These are phyloP conservation scores for Siderastrea radians DNA, from an alignment of 92 coral and sea anemone genomes.

Conservation along the genomic window DNA sequence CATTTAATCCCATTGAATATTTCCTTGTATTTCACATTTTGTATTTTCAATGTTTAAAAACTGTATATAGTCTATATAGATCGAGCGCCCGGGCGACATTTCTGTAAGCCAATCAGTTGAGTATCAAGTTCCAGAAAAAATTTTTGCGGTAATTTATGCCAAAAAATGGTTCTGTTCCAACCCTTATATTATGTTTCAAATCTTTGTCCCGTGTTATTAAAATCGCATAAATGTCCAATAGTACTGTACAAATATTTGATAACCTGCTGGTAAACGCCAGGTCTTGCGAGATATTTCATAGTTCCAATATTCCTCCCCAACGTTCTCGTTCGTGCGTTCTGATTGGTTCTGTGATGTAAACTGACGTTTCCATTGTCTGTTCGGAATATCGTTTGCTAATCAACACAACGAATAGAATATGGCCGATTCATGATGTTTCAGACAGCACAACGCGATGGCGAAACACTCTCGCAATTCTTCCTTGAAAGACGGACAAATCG, in stretches of 20 bases:
- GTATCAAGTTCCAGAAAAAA: background rate
- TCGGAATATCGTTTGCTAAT: conserved; percentile 39
- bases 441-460: conserved; percentile 76
- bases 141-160: background rate
- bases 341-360: conserved; percentile 83
- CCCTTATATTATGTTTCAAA: background rate
- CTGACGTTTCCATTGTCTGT: conserved; percentile 85
- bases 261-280: background rate
- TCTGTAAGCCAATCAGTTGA: no score
- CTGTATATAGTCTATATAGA: no score
- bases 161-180: background rate
- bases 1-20: no score
- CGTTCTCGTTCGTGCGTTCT: conserved; percentile 38
- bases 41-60: no score
- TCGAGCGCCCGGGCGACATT: no score
- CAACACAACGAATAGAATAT: conserved; percentile 43
- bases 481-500: conserved; percentile 90
- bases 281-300: background rate
- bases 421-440: conserved; percentile 51
- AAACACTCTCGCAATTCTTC: conserved; percentile 74
- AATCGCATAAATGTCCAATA: background rate
- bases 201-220: background rate
- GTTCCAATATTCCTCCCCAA: background rate
- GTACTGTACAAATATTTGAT: conserved; percentile 19
- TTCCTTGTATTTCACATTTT: no score